These are phyloP conservation scores for Etheostoma spectabile DNA, from an alignment of 2,113 vertebrate genomes.

Conservation along the genomic window DNA sequence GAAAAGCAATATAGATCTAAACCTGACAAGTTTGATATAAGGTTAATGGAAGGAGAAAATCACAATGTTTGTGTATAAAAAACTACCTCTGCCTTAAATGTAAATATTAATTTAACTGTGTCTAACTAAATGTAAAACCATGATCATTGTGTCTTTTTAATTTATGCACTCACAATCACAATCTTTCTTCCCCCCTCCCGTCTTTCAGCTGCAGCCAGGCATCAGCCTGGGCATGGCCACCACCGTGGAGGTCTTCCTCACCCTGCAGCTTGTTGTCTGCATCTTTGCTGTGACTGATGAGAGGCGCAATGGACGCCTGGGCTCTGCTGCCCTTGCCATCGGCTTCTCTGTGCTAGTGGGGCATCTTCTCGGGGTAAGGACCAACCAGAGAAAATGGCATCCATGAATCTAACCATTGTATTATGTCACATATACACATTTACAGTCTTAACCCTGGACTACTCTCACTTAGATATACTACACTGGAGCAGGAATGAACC, in stretches of 20 bases:
- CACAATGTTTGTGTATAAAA: neutral
- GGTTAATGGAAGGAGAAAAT: neutral
- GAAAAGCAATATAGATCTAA: neutral
- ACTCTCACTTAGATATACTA: conserved; percentile 89
- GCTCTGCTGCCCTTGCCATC: conserved; percentile 90
- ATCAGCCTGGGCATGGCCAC: conserved; percentile 94
- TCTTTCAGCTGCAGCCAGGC: conserved; percentile 88
- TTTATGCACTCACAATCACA: neutral
- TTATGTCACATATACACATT: rapidly evolving
- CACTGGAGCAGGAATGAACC: conserved; percentile 96
- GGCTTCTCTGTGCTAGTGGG: conserved; percentile 95
- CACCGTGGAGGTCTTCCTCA: conserved; percentile 94
- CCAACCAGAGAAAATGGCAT: rapidly evolving
- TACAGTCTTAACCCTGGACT: neutral
- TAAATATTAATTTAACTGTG: neutral
- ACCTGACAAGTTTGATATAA: neutral
- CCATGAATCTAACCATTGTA: neutral
- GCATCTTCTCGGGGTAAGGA: conserved; percentile 95
- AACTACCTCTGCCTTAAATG: neutral
- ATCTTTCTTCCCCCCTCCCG: neutral
- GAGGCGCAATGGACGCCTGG: conserved; percentile 89
- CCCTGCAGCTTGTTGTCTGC: conserved; percentile 93
- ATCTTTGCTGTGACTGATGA: conserved; percentile 93
- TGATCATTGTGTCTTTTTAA: neutral
- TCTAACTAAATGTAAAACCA: neutral